Evolutionary conservation across 2,797 vertebrate genomes (phyloP).

Genomic region (Schizopygopsis malacanthus): DNA sequence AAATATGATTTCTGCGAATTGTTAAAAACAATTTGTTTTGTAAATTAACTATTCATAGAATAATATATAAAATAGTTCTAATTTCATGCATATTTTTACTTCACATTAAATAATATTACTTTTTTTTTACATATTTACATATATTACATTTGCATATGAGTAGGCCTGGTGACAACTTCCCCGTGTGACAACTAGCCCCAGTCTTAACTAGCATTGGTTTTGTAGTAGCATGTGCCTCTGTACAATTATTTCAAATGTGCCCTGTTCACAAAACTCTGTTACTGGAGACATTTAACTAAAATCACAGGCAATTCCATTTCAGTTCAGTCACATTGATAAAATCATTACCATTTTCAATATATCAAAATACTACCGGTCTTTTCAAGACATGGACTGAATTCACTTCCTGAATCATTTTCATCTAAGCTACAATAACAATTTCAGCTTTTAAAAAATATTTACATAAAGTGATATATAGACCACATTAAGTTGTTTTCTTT

Average conservation of each 20-base stretch:
- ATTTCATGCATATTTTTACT: neutral
- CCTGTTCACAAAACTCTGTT: neutral
- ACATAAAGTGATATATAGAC: neutral
- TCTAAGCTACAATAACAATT: neutral
- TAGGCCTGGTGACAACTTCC: neutral
- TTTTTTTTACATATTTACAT: neutral
- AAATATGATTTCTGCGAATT: too few species aligned
- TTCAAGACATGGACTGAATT: neutral
- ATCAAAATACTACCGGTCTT: neutral
- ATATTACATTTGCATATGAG: neutral
- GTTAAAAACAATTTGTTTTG: too few species aligned
- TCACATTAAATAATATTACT: too few species aligned
- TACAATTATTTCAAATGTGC: neutral
- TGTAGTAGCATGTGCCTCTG: neutral
- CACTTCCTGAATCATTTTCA: neutral
- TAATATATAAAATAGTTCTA: neutral
- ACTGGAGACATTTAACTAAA: neutral
- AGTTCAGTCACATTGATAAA: neutral
- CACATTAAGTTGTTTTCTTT: neutral
- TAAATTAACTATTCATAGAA: too few species aligned
- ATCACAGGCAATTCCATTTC: neutral
- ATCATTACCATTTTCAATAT: neutral
- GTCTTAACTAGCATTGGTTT: neutral
- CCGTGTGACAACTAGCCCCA: neutral
- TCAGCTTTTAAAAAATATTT: neutral